Conservation (phyloP, 2,797 vertebrate genomes). For the Acanthopagrus latus region DNA sequence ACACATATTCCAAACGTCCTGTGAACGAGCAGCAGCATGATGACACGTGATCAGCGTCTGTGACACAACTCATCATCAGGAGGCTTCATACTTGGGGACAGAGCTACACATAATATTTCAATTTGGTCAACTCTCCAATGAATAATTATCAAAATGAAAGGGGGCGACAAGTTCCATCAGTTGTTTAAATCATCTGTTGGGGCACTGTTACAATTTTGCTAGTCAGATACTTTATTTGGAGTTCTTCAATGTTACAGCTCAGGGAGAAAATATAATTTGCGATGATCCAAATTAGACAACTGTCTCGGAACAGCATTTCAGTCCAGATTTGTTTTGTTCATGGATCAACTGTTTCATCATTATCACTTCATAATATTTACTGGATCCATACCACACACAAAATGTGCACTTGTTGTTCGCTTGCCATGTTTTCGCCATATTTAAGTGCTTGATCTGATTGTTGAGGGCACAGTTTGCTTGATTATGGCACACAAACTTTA, state of each 20-base stretch:
- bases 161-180: not conserved
- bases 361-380: not conserved
- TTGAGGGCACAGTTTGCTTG: conserved; percentile 3
- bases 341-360: not conserved
- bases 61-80: conserved; percentile 36
- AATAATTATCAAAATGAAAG: not conserved
- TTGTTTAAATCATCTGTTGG: not conserved
- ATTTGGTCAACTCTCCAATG: conserved; percentile 15
- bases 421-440: not conserved
- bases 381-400: not conserved
- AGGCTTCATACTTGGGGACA: conserved; percentile 61
- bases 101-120: not conserved
- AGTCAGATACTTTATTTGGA: not conserved
- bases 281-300: not conserved
- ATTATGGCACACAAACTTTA: not conserved
- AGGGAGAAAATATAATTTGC: not conserved
- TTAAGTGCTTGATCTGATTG: conserved; percentile 6
- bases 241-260: not conserved
- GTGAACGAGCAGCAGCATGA: conserved; percentile 27
- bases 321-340: not conserved
- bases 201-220: not conserved
- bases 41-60: not conserved
- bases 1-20: conserved; percentile 57
- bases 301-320: not conserved
- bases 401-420: not conserved